phyloP scores from a whole-genome alignment of 2,797 vertebrate genomes.

The Anguilla anguilla region DNA sequence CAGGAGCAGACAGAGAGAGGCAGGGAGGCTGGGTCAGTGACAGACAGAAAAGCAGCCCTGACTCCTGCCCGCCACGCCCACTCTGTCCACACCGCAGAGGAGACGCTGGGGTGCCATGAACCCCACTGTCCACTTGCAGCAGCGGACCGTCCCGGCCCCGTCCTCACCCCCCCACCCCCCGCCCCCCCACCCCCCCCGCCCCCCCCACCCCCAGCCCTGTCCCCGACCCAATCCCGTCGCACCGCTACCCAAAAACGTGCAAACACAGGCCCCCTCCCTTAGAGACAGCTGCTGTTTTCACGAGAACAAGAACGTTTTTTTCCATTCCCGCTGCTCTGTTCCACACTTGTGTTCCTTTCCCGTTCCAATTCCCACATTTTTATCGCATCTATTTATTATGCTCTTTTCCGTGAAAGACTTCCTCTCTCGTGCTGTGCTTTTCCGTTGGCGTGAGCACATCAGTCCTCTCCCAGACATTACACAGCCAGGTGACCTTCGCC shows the following conservation, averaged over 20 bases:
- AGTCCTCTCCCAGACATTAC: not conserved
- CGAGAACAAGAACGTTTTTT: not conserved
- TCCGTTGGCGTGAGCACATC: not conserved
- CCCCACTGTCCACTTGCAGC: not conserved
- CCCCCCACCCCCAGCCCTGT: not conserved
- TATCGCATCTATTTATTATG: not conserved
- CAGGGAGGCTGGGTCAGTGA: not conserved
- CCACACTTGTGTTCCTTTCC: not conserved
- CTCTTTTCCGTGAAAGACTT: not conserved
- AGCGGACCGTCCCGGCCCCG: not conserved
- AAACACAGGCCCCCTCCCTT: not conserved
- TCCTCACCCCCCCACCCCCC: not conserved
- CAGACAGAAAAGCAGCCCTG: not conserved
- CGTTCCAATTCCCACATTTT: not conserved
- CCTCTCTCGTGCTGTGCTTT: not conserved
- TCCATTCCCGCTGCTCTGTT: not conserved
- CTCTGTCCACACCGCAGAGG: not conserved
- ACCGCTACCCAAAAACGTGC: not conserved
- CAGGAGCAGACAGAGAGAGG: not conserved
- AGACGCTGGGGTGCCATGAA: not conserved
- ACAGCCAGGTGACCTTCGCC: not conserved
- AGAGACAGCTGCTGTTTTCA: slow-evolving; percentile 14
- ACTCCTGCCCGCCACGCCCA: not conserved
- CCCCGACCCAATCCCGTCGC: not conserved
- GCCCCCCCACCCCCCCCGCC: not conserved